Evolutionary conservation across 2,797 vertebrate species (phyloP).

Genomic region (Pyrocephalus nanus): DNA sequence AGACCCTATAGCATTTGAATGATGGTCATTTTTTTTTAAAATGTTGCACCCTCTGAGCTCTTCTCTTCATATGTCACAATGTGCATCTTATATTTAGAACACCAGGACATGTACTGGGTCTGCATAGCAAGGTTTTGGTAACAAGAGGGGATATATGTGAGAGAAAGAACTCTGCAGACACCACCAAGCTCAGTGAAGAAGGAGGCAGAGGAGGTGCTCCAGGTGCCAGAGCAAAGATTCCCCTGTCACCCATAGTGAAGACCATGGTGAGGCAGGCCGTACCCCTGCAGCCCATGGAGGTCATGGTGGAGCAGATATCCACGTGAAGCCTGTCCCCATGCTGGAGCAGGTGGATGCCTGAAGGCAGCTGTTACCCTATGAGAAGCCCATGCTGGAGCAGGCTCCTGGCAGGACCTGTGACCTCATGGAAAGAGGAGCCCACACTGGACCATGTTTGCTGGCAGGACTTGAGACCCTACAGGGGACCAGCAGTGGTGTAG

Average conservation of each 20-base stretch:
- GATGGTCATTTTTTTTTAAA: neutral
- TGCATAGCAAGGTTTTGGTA: neutral
- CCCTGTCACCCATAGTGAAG: neutral
- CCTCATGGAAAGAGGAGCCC: neutral
- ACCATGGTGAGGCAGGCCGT: neutral
- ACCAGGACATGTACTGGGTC: neutral
- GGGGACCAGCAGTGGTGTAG: neutral
- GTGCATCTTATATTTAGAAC: neutral
- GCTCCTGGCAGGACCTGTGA: neutral
- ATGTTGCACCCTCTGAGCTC: neutral
- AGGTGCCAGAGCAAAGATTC: no score
- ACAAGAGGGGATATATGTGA: neutral
- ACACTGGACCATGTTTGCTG: fast-evolving
- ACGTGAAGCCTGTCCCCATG: fast-evolving
- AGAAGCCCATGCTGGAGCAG: neutral
- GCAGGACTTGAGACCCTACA: neutral
- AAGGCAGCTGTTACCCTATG: neutral
- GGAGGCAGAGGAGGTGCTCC: neutral
- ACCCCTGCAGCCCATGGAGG: neutral
- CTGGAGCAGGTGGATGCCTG: neutral
- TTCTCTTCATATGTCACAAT: neutral
- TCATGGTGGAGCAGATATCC: neutral
- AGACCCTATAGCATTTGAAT: neutral
- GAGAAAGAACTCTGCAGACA: neutral
- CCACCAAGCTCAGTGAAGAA: neutral